Base-by-base conservation (phyloP, 2,113 vertebrate genomes). In the Lampris megalopsis region DNA sequence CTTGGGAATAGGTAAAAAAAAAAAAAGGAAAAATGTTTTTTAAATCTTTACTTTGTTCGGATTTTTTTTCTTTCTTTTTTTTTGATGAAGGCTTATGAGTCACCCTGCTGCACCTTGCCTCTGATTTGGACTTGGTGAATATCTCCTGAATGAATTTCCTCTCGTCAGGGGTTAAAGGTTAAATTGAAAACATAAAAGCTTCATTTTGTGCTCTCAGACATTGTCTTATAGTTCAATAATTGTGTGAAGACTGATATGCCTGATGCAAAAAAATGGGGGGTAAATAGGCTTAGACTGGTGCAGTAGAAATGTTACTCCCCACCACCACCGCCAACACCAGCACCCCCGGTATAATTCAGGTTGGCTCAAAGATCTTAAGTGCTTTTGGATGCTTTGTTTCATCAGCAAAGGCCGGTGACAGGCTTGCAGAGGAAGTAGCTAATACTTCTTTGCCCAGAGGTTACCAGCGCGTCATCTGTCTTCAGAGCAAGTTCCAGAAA, bases 1-100 rank as follows among this genome's bases (percentile, higher is more conserved):
- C 77, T 86, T 95, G 86, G 90, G 89, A 85, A 86, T 89, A 93
- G 94, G 94, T 94, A 94, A 93, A 77, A 71, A 41, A 48, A 48
- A 54, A 52, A 54, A 48, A 38, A 50, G 8, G 0, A 43, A 35
- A 13, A 13, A 60, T 11, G 24, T 65, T 41, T 69, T 75, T 73
- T 13, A 11, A 53, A 53, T 13, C 50, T 45, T 3, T 58, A 57
- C 38, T 62, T 66, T 40, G 10, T 1, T 24, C 50, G 6, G 38
- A 9, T 72, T 77, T 41, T 52, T 9, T 60, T 5, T 37, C 11
- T 4, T 37, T 36, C 11, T 7, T 38, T 60, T 60, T n/a, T 73
- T 69, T 61, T 75, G 60, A 70, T 42, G 48, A 73, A 11, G 7
- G 77, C 7, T 79, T 1, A 8, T 62, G 68, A 58, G 65, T 65